These are phyloP conservation scores for Diadegma fenestrale DNA, from an alignment of 2,888 invertebrate species.

Conservation along the genomic window DNA sequence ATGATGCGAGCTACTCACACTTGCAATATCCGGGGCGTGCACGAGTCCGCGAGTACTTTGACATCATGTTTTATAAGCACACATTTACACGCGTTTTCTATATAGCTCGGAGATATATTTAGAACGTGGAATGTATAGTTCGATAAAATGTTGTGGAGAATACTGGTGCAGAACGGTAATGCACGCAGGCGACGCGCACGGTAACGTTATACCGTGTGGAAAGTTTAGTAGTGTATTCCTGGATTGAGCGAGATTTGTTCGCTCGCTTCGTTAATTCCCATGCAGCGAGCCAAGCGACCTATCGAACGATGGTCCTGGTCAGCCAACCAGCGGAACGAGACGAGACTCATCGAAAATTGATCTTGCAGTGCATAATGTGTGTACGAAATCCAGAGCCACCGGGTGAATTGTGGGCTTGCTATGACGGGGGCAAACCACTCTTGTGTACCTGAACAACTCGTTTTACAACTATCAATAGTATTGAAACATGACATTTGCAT, in stretches of 20 bases:
- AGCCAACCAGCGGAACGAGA: constrained; percentile 61
- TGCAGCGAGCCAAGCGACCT: constrained; percentile 51
- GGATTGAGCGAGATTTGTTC: constrained; percentile 66
- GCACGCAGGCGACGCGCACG: constrained; percentile 30
- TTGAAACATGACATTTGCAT: not conserved
- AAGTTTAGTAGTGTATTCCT: constrained; percentile 34
- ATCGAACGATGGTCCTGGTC: constrained; percentile 54
- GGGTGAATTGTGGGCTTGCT: constrained; percentile 35
- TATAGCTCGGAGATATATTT: not conserved
- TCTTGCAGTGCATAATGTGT: constrained; percentile 64
- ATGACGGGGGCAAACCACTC: constrained; percentile 33
- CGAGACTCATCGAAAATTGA: constrained; percentile 68
- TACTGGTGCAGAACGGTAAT: constrained; percentile 65
- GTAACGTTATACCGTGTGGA: constrained; percentile 24
- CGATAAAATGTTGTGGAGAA: constrained; percentile 44
- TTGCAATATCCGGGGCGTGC: not conserved
- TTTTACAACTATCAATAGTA: constrained; percentile 27
- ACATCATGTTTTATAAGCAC: constrained; percentile 24
- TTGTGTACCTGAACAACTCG: constrained; percentile 6
- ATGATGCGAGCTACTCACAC: not conserved
- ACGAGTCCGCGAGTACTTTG: constrained; percentile 19
- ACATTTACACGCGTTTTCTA: constrained; percentile 5
- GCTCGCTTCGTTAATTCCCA: constrained; percentile 66
- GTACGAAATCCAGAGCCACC: constrained; percentile 33
- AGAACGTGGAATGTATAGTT: not conserved